A percentile compares a stretch with the other conserved stretches of the same genome.
Evolutionary conservation across 2,888 invertebrate species (phyloP).

Genomic region (Parascotia fuliginaria): DNA sequence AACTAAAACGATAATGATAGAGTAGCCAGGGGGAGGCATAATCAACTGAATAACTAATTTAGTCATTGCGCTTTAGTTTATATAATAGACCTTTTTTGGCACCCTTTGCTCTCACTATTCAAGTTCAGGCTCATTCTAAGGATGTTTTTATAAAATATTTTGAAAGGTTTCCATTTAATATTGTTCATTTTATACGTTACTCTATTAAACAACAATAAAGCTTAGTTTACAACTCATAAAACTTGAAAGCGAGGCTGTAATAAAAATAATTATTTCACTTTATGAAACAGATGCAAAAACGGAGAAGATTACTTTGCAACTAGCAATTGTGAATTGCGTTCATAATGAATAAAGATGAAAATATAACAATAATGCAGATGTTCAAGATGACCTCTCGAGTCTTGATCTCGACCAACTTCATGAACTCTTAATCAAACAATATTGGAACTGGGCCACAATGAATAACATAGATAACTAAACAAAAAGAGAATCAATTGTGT

Average conservation of each 20-base stretch:
- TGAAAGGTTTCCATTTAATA: slow-evolving; percentile 42
- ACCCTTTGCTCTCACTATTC: slow-evolving; percentile 57
- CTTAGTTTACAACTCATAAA: slow-evolving; percentile 28
- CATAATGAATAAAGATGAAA: slow-evolving; percentile 31
- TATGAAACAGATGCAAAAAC: slow-evolving; percentile 40
- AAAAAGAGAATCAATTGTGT: slow-evolving; percentile 18
- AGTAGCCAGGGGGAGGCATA: slow-evolving; percentile 79
- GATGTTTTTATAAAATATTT: slow-evolving; percentile 69
- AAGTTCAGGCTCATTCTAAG: slow-evolving; percentile 60
- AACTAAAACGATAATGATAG: slow-evolving; percentile 82
- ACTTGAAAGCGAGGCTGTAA: slow-evolving; percentile 24
- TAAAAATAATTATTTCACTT: slow-evolving; percentile 38
- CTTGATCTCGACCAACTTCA: slow-evolving; percentile 15
- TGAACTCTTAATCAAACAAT: slow-evolving; percentile 32
- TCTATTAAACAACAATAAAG: slow-evolving; percentile 4
- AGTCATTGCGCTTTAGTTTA: slow-evolving; percentile 76
- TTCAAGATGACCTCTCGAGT: slow-evolving; percentile 34
- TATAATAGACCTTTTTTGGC: slow-evolving; percentile 74
- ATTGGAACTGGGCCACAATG: slow-evolving; percentile 35
- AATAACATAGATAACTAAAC: slow-evolving; percentile 27
- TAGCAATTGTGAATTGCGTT: slow-evolving; percentile 39
- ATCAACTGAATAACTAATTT: slow-evolving; percentile 85
- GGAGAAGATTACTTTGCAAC: slow-evolving; percentile 44
- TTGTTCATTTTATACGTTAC: slow-evolving; percentile 17
- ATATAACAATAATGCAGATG: slow-evolving; percentile 35